Evolutionary conservation across 35 echinoderm and acorn worm species (phyloP).

Genomic region (Lytechinus variegatus): DNA sequence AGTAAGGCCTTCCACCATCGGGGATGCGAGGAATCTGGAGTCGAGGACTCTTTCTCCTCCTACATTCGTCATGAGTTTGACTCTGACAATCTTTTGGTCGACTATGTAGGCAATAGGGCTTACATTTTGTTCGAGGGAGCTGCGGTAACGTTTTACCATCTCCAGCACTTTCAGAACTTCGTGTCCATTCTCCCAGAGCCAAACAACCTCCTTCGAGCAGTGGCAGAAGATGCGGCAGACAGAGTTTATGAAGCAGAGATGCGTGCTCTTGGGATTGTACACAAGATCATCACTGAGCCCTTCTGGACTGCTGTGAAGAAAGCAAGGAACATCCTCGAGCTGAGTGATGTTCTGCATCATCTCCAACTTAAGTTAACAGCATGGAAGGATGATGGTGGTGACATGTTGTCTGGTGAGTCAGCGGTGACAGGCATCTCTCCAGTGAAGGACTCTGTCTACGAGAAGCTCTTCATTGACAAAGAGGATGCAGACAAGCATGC

Average conservation of each 20-base stretch:
- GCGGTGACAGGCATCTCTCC: background rate
- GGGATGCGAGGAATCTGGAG: constrained; percentile 68
- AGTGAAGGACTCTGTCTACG: constrained; percentile 27
- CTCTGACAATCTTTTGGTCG: background rate
- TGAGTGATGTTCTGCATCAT: constrained; percentile 47
- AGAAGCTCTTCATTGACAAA: background rate
- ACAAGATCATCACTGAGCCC: constrained; percentile 67
- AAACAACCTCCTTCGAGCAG: constrained; percentile 52
- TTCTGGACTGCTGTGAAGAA: constrained; percentile 65
- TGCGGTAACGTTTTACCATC: constrained; percentile 56
- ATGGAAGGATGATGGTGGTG: constrained; percentile 53
- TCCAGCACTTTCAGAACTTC: constrained; percentile 56
- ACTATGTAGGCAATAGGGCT: constrained; percentile 62
- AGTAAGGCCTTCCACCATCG: constrained; percentile 61
- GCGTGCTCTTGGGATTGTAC: constrained; percentile 56
- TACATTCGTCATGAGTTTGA: constrained; percentile 18
- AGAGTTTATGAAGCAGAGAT: constrained; percentile 58
- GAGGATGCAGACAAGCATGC: constrained; percentile 51
- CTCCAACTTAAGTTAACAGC: constrained; percentile 42
- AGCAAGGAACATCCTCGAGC: constrained; percentile 56
- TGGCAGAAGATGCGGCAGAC: constrained; percentile 53
- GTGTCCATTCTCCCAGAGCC: constrained; percentile 54
- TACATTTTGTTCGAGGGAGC: constrained; percentile 68
- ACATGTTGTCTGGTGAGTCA: constrained; percentile 28
- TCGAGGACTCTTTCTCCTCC: constrained; percentile 51